phyloP scores from a whole-genome alignment of 1,140 invertebrate species.

The Dryas iulia region DNA sequence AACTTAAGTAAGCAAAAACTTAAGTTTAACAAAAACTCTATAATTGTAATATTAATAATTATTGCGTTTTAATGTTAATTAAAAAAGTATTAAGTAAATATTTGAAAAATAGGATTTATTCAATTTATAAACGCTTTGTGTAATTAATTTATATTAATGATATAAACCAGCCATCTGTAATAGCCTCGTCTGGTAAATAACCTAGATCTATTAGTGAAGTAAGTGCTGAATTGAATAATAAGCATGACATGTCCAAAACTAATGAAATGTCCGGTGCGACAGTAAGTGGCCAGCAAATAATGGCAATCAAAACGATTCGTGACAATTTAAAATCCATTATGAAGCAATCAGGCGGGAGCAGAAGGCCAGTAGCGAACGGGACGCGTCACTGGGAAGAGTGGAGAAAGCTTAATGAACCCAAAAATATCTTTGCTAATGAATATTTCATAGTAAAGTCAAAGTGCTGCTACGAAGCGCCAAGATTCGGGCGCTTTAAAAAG shows the following conservation, averaged over 20 bases:
- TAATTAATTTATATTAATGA: too few relatives aligned
- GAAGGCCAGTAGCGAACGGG: constrained; percentile 46
- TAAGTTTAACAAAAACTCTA: too few relatives aligned
- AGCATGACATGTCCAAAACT: constrained; percentile 35
- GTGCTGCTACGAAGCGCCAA: too few relatives aligned
- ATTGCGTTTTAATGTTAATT: too few relatives aligned
- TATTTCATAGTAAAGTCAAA: not conserved
- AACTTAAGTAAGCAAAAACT: too few relatives aligned
- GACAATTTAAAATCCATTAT: constrained; percentile 69
- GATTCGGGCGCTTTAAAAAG: too few relatives aligned
- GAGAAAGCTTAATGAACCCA: constrained; percentile 16
- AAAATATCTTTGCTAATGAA: not conserved
- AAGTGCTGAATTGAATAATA: constrained; percentile 41
- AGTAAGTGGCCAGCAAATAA: constrained; percentile 39
- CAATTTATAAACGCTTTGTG: too few relatives aligned
- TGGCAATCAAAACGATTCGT: constrained; percentile 48
- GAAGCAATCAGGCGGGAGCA: constrained; percentile 49
- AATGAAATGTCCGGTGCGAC: constrained; percentile 42
- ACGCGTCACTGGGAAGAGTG: not conserved
- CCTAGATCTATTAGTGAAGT: not conserved
- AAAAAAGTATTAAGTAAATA: too few relatives aligned
- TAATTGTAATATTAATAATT: too few relatives aligned
- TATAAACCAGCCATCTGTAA: not conserved
- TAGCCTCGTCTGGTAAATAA: not conserved
- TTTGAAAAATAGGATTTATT: too few relatives aligned